phyloP scores from a whole-genome alignment of 2,888 invertebrate species.

The Amphipoea lucens region DNA sequence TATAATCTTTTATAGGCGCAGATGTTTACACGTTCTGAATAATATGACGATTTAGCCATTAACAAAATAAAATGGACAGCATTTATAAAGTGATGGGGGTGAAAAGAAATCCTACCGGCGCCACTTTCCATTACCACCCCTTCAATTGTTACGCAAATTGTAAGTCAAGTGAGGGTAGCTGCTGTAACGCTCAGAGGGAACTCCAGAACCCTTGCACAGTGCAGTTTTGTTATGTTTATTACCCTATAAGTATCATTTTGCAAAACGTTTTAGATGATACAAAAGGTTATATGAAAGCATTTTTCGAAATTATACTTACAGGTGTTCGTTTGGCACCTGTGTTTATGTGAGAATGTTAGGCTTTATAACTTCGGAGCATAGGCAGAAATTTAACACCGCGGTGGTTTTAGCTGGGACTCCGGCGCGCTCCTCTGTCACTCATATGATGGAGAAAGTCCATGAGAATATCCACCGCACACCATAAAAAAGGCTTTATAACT shows the following conservation, averaged over 20 bases:
- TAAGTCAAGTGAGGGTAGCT: slow-evolving; percentile 58
- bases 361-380: not conserved
- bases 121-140: slow-evolving; percentile 51
- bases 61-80: slow-evolving; percentile 22
- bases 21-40: not conserved
- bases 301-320: not conserved
- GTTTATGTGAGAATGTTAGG: not conserved
- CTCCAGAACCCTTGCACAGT: slow-evolving; percentile 33
- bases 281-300: slow-evolving; percentile 8
- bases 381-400: no score
- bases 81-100: slow-evolving; percentile 11
- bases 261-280: slow-evolving; percentile 26
- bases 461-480: no score
- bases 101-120: slow-evolving; percentile 36
- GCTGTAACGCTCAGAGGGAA: slow-evolving; percentile 34
- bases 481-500: not conserved
- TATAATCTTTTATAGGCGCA: not conserved
- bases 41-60: not conserved
- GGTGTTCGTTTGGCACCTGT: not conserved
- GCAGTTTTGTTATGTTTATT: slow-evolving; percentile 50
- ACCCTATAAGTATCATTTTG: slow-evolving; percentile 26
- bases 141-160: slow-evolving; percentile 59
- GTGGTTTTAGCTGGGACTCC: no score
- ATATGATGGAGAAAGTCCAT: no score
- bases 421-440: no score